phyloP scores from a whole-genome alignment of 2,888 invertebrate species.

The Mayetiola destructor region DNA sequence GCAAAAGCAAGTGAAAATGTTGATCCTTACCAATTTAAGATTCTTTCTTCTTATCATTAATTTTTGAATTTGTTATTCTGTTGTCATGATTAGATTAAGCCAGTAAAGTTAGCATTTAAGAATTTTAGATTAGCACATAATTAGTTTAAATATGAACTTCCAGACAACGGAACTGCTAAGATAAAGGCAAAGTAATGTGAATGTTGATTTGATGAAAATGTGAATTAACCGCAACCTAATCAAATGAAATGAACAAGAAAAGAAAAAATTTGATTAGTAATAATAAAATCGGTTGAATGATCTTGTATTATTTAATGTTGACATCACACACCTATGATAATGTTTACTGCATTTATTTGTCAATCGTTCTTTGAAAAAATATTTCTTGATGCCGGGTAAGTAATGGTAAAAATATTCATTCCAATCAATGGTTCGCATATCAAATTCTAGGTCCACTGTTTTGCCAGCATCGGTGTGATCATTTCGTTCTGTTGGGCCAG shows the following conservation, averaged over 20 bases:
- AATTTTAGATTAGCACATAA: not conserved
- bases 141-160: not conserved
- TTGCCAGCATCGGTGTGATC: slow-evolving; percentile 23
- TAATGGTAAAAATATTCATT: slow-evolving; percentile 48
- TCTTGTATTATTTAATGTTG: not conserved
- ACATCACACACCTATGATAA: slow-evolving; percentile 17
- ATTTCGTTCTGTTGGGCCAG: not conserved
- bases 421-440: slow-evolving; percentile 52
- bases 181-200: not conserved
- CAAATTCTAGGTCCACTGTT: slow-evolving; percentile 36
- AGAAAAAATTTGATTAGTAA: too few species aligned
- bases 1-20: too few species aligned
- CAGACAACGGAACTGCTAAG: not conserved
- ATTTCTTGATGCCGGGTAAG: slow-evolving; percentile 49
- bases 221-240: slow-evolving; percentile 2
- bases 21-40: too few species aligned
- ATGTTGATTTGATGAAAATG: not conserved
- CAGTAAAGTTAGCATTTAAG: too few species aligned
- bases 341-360: slow-evolving; percentile 20
- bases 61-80: too few species aligned
- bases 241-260: not conserved
- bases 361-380: slow-evolving; percentile 49
- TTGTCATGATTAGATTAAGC: too few species aligned
- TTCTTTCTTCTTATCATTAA: too few species aligned
- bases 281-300: not conserved